Percentiles rank a stretch among this genome's conserved stretches.
These are phyloP conservation scores for Hydrophis major DNA, from an alignment of 2,797 vertebrate genomes.

Conservation along the genomic window DNA sequence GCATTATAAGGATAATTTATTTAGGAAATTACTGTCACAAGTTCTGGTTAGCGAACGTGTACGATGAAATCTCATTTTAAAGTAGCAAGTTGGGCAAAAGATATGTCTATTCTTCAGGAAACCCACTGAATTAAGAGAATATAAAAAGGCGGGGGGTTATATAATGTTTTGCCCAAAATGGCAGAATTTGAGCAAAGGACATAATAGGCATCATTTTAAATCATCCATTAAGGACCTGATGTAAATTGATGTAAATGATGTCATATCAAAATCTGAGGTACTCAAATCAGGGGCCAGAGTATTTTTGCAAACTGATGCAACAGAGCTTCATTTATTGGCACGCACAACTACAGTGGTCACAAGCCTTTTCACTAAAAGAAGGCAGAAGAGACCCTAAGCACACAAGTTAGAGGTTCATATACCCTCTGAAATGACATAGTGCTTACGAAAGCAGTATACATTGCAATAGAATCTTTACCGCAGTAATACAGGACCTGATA, in stretches of 20 bases:
- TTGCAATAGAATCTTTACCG: too few relatives aligned
- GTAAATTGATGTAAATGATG: not conserved
- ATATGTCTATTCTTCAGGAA: not conserved
- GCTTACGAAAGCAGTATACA: too few relatives aligned
- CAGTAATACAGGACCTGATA: too few relatives aligned
- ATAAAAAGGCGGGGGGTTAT: not conserved
- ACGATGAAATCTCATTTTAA: not conserved
- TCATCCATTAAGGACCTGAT: not conserved
- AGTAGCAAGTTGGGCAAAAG: not conserved
- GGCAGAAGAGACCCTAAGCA: not conserved
- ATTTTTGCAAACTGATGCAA: not conserved
- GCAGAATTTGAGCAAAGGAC: not conserved
- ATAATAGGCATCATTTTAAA: not conserved
- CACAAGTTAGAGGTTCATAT: not conserved
- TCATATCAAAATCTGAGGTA: not conserved
- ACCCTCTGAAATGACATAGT: too few relatives aligned
- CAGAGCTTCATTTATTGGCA: not conserved
- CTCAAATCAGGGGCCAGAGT: not conserved
- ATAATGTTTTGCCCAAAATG: not conserved
- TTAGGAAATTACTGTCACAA: not conserved
- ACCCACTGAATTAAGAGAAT: not conserved
- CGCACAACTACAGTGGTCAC: not conserved
- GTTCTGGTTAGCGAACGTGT: not conserved
- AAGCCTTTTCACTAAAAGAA: not conserved
- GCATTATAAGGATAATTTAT: slow-evolving; percentile 7